Percentiles rank a stretch among this genome's conserved stretches.
Conservation (phyloP, 2,888 invertebrate genomes). For the Gymnocheta viridis region DNA sequence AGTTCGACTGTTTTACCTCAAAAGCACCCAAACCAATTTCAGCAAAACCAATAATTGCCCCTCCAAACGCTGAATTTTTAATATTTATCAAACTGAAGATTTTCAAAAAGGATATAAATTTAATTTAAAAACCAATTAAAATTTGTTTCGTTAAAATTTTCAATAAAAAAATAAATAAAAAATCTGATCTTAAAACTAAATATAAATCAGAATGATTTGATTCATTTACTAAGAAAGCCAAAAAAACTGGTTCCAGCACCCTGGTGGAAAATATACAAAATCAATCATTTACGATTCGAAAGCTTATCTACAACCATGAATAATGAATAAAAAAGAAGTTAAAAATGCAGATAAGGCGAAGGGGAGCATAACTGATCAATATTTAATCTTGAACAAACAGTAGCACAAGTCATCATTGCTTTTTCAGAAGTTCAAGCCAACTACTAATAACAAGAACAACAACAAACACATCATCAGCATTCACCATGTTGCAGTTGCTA, state of each 20-base stretch:
- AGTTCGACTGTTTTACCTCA: too few species aligned
- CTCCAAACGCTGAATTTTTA: too few species aligned
- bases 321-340: constrained; percentile 31
- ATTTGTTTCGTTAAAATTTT: background rate
- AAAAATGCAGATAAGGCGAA: constrained; percentile 14
- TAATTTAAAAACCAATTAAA: too few species aligned
- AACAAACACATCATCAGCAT: background rate
- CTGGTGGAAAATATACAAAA: constrained; percentile 14
- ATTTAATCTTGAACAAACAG: constrained; percentile 56
- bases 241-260: background rate
- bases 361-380: constrained; percentile 2
- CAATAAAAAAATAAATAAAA: background rate
- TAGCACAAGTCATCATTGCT: constrained; percentile 65
- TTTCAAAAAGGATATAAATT: too few species aligned
- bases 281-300: constrained; percentile 30
- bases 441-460: constrained; percentile 12
- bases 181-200: background rate
- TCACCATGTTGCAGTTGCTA: constrained; percentile 47
- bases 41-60: too few species aligned
- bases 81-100: too few species aligned
- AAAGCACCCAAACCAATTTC: too few species aligned
- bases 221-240: background rate
- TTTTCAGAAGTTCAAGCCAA: constrained; percentile 36
- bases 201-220: background rate
- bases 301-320: constrained; percentile 44